Evolutionary conservation across 2,888 invertebrate genomes (phyloP).

Genomic region (Augiades crinisus): DNA sequence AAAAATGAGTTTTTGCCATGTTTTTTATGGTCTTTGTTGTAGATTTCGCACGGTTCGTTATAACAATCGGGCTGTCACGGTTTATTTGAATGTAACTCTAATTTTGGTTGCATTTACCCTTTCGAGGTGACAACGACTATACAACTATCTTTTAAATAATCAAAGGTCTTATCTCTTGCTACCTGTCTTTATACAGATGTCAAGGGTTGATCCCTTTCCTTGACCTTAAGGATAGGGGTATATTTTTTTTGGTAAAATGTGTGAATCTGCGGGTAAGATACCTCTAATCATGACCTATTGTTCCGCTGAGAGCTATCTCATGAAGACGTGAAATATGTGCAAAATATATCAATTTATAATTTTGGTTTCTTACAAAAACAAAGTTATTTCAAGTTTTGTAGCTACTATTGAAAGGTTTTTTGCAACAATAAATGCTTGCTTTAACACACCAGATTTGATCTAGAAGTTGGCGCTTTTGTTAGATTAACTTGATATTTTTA

Average conservation of each 20-base stretch:
- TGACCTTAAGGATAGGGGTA: conserved; percentile 56
- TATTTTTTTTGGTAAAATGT: conserved; percentile 49
- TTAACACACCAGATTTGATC: too few relatives aligned
- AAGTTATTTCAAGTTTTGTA: too few relatives aligned
- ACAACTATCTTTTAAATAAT: conserved; percentile 49
- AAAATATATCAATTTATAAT: neutral
- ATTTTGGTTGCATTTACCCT: conserved; percentile 69
- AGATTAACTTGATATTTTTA: too few relatives aligned
- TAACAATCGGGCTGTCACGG: conserved; percentile 53
- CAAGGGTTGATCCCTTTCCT: conserved; percentile 62
- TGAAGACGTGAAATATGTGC: conserved; percentile 1
- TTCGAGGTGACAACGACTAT: conserved; percentile 52
- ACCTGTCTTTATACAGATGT: conserved; percentile 59
- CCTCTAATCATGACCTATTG: conserved; percentile 53
- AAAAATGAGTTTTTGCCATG: conserved; percentile 42
- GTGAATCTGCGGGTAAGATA: conserved; percentile 48
- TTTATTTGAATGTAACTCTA: conserved; percentile 69
- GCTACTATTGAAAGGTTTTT: too few relatives aligned
- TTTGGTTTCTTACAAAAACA: too few relatives aligned
- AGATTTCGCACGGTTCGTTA: conserved; percentile 79
- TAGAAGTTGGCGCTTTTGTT: too few relatives aligned
- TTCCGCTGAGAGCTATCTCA: conserved; percentile 19
- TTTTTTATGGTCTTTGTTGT: conserved; percentile 46
- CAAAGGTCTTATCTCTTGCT: conserved; percentile 51
- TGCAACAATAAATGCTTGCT: too few relatives aligned